Conservation (phyloP, 2,888 invertebrate genomes). For the Uloborus plumipes region DNA sequence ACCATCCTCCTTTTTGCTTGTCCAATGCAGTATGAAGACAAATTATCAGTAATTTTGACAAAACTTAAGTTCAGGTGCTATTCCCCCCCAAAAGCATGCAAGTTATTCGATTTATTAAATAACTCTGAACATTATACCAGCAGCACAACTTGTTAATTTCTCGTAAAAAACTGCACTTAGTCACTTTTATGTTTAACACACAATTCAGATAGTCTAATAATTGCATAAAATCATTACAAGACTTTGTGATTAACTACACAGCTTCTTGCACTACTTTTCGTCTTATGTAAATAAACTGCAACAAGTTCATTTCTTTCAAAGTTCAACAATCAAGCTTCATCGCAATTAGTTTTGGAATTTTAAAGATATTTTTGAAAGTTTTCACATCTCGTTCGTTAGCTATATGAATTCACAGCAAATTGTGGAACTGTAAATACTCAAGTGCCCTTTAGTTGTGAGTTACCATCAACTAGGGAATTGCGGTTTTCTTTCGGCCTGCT, state of each 20-base stretch:
- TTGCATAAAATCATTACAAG: too few relatives aligned
- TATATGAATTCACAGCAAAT: too few relatives aligned
- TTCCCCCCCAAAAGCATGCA: background rate
- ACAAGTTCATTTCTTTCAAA: background rate
- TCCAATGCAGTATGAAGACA: slow-evolving; percentile 2
- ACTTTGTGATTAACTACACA: too few relatives aligned
- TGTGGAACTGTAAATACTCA: slow-evolving; percentile 23
- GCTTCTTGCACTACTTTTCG: background rate
- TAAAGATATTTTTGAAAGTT: background rate
- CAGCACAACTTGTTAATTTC: too few relatives aligned
- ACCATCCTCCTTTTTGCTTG: slow-evolving; percentile 51
- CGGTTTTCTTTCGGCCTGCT: slow-evolving; percentile 3
- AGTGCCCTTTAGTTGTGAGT: slow-evolving; percentile 47
- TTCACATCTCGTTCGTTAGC: too few relatives aligned
- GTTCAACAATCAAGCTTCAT: background rate
- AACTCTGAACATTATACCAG: too few relatives aligned
- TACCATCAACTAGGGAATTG: slow-evolving; percentile 21
- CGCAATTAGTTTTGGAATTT: slow-evolving; percentile 1
- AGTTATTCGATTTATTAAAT: too few relatives aligned
- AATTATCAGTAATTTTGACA: background rate
- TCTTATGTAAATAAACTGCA: slow-evolving; percentile 9
- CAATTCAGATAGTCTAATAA: too few relatives aligned
- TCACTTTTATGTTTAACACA: too few relatives aligned
- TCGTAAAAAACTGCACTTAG: too few relatives aligned
- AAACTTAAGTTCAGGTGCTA: slow-evolving; percentile 10